Evolutionary conservation across 2,888 invertebrate species (phyloP).

Genomic region (Crossocerus cetratus): DNA sequence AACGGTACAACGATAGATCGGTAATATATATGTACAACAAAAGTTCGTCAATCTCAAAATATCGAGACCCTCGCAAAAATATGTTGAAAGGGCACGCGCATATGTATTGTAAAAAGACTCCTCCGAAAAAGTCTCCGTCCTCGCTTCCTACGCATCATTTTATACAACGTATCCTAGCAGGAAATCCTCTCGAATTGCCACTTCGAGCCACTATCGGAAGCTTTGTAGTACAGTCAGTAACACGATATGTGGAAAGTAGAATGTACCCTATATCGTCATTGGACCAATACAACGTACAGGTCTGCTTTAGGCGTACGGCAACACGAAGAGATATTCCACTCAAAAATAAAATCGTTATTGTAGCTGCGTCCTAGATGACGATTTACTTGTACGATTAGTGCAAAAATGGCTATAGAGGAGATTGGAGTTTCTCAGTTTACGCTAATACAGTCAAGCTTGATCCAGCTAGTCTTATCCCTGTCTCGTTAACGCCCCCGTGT

Average conservation of each 20-base stretch:
- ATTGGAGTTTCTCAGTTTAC: background rate
- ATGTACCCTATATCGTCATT: background rate
- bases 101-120: constrained; percentile 24
- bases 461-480: background rate
- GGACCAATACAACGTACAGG: background rate
- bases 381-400: background rate
- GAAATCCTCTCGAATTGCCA: background rate
- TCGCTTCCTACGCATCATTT: background rate
- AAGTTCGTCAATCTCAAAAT: constrained; percentile 5
- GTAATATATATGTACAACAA: constrained; percentile 2
- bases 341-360: background rate
- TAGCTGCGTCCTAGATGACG: background rate
- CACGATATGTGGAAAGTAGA: constrained; percentile 28
- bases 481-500: no score
- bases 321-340: background rate
- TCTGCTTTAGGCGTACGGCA: background rate
- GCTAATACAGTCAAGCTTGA: background rate
- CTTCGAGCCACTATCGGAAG: background rate
- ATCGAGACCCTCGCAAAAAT: constrained; percentile 27
- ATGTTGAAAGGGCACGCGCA: constrained; percentile 32
- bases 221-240: background rate
- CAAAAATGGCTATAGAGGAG: background rate
- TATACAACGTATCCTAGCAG: background rate
- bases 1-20: background rate
- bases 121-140: constrained; percentile 14